These are phyloP conservation scores for Galago senegalensis DNA, from an alignment of 2,797 vertebrate genomes.

Conservation along the genomic window DNA sequence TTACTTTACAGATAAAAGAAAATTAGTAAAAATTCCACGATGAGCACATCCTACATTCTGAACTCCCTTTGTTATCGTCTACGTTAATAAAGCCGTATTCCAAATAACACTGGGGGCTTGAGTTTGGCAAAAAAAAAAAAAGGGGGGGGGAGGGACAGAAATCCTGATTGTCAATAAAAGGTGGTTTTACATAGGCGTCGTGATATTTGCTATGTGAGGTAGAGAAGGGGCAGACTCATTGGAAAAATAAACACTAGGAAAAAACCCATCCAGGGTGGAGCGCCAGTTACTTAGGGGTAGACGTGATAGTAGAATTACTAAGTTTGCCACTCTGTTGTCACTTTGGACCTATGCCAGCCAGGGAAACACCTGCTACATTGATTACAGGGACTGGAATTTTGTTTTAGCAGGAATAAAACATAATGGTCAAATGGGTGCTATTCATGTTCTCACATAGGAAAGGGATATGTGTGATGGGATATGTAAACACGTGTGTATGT, in stretches of 20 bases:
- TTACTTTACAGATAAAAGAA: neutral
- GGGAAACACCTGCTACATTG: neutral
- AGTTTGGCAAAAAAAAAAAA: neutral
- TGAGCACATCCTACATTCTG: neutral
- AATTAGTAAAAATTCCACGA: neutral
- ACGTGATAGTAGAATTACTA: neutral
- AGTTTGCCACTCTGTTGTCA: neutral
- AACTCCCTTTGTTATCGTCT: neutral
- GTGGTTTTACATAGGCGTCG: fast-evolving
- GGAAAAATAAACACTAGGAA: neutral
- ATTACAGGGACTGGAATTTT: neutral
- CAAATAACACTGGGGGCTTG: neutral
- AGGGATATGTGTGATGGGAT: neutral
- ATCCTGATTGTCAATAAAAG: neutral
- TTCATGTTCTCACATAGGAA: neutral
- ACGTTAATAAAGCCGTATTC: neutral
- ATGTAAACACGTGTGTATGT: neutral
- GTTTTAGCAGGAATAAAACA: neutral
- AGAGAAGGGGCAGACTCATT: neutral
- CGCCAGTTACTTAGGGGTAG: neutral
- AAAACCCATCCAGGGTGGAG: neutral
- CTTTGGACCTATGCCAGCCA: neutral
- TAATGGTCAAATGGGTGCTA: neutral
- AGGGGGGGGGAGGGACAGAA: neutral
- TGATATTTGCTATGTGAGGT: neutral